Conservation (phyloP, 2,888 invertebrate genomes). For the Callimorpha dominula region DNA sequence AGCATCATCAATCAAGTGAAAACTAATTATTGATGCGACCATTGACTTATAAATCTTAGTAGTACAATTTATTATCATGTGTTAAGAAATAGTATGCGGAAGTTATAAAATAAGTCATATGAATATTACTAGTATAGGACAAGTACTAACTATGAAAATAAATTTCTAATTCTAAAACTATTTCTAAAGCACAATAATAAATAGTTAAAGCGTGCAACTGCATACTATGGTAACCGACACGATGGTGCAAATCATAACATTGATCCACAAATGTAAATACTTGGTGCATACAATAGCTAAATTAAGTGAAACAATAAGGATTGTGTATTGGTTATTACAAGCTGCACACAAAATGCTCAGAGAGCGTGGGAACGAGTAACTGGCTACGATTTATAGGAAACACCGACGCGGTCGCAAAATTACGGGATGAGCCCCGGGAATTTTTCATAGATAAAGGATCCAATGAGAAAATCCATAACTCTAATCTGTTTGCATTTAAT, state of each 20-base stretch:
- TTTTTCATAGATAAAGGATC: slow-evolving; percentile 66
- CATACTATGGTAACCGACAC: slow-evolving; percentile 28
- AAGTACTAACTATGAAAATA: slow-evolving; percentile 45
- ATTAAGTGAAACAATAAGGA: slow-evolving; percentile 85
- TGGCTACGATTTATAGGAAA: slow-evolving; percentile 74
- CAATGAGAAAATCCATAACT: slow-evolving; percentile 52
- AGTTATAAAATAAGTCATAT: slow-evolving; percentile 50
- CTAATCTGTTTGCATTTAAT: slow-evolving; percentile 40
- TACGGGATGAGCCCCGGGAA: slow-evolving; percentile 67
- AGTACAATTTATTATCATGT: slow-evolving; percentile 49
- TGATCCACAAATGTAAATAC: slow-evolving; percentile 79
- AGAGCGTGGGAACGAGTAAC: slow-evolving; percentile 81
- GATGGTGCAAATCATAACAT: slow-evolving; percentile 61
- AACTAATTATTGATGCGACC: slow-evolving; percentile 72
- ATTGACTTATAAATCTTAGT: slow-evolving; percentile 62
- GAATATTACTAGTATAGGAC: neutral
- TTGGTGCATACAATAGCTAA: slow-evolving; percentile 80
- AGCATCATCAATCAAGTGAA: slow-evolving; percentile 77
- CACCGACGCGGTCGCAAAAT: slow-evolving; percentile 64
- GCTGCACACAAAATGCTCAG: slow-evolving; percentile 76
- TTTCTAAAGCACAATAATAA: slow-evolving; percentile 35
- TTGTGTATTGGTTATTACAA: slow-evolving; percentile 81
- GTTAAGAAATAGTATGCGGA: slow-evolving; percentile 56
- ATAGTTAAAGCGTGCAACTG: slow-evolving; percentile 22
- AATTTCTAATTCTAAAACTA: slow-evolving; percentile 35